Evolutionary conservation across 2,113 vertebrate species (phyloP), one percentile per base, ranked within the genome.

Genomic region (Tachysurus vachellii): DNA sequence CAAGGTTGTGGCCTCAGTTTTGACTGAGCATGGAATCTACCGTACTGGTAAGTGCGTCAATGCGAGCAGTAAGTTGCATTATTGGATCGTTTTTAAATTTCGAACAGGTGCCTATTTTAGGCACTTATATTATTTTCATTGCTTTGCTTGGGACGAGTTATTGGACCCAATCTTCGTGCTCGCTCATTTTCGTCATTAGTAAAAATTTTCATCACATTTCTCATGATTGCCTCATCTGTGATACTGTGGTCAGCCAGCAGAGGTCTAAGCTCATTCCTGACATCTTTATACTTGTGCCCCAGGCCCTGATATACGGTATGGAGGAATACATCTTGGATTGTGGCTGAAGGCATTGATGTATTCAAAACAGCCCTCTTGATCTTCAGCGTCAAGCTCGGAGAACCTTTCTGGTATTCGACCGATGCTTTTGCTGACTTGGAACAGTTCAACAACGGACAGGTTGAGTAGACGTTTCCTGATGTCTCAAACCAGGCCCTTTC

Each of bases 381-480:
- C 21, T 23, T 16, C 59, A 61, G 19, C 71, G 31, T 90, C 87
- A 4, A 36, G 61, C 5, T 11, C n/a, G n/a, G n/a, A n/a, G n/a
- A n/a, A n/a, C n/a, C n/a, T n/a, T n/a, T n/a, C n/a, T n/a, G n/a
- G n/a, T n/a, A n/a, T n/a, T n/a, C n/a, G n/a, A n/a, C n/a, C n/a
- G n/a, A n/a, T n/a, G n/a, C n/a, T n/a, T n/a, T n/a, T n/a, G n/a
- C n/a, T n/a, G n/a, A n/a, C 44, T 36, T 36, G 14, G 44, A 85
- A 28, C 28, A 89, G 84, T 88, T 85, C 80, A 31, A 80, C 82
- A 9, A 83, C 28, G 0, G 86, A 59, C 70, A 88, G 42, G 1
- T 9, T 71, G 86, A 81, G 79, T 19, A 89, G 80, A 16, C 54
- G 80, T 17, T 83, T 88, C 85, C 68, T 88, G 44, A 89, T 83